phyloP scores from a whole-genome alignment of 53 echinoderm and acorn worm species.

The Temnopleurus reevesii region DNA sequence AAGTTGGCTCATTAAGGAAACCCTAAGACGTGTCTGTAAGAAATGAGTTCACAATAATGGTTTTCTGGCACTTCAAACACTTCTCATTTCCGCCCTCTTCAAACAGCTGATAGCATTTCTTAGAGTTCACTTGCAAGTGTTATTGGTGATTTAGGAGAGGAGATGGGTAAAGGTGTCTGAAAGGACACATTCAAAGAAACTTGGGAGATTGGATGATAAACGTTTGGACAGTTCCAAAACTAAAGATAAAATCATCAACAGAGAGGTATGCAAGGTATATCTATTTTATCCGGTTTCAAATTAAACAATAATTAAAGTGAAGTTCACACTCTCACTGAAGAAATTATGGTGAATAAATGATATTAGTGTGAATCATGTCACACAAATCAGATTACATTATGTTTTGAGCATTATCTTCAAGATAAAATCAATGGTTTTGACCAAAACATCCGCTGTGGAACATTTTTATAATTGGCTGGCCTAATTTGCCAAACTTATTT shows the following conservation, averaged over 20 bases:
- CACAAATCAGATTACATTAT: neutral
- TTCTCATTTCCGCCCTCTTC: constrained; percentile 2
- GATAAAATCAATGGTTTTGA: neutral
- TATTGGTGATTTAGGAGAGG: neutral
- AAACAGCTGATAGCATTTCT: constrained; percentile 2
- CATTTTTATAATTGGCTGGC: neutral
- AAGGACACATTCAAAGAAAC: neutral
- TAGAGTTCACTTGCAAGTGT: neutral
- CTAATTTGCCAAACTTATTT: neutral
- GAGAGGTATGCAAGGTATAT: neutral
- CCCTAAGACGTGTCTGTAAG: neutral
- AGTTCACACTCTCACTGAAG: neutral
- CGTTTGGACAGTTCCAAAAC: neutral
- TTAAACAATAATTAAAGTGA: neutral
- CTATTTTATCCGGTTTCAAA: no score
- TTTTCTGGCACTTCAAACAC: constrained; percentile 14
- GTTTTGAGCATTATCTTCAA: neutral
- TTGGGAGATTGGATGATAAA: neutral
- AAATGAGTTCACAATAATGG: neutral
- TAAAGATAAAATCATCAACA: neutral
- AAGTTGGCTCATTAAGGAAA: neutral
- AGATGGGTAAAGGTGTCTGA: neutral
- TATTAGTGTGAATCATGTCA: neutral
- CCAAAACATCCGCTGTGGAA: neutral
- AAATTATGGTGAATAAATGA: constrained; percentile 16